These are phyloP conservation scores for Philotrypesis tridentata DNA, from an alignment of 1,140 invertebrate species.

Conservation along the genomic window DNA sequence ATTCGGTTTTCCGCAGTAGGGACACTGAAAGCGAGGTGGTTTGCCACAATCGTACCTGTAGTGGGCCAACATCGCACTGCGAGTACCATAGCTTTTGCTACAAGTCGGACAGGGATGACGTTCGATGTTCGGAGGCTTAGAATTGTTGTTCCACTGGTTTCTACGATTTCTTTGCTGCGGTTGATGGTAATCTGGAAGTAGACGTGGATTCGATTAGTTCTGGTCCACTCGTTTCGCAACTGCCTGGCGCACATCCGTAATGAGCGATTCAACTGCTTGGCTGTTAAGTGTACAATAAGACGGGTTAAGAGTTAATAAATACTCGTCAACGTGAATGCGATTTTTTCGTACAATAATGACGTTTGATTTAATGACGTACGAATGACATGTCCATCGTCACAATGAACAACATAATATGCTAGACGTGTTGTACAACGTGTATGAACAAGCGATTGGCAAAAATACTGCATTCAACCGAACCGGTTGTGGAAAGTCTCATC, in stretches of 20 bases:
- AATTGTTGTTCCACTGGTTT: not conserved
- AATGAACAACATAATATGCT: too few species aligned
- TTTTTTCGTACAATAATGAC: too few species aligned
- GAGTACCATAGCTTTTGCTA: slow-evolving; percentile 76
- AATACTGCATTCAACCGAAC: too few species aligned
- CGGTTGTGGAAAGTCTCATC: too few species aligned
- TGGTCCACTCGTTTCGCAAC: not conserved
- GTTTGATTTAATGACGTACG: too few species aligned
- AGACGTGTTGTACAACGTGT: too few species aligned
- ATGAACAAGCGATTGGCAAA: too few species aligned
- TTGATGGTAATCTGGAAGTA: slow-evolving; percentile 52
- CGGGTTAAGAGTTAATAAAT: not conserved
- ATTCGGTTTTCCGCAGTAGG: slow-evolving; percentile 70
- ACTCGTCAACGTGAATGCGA: too few species aligned
- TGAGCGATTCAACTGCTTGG: not conserved
- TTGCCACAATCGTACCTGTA: slow-evolving; percentile 74
- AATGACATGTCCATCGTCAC: too few species aligned
- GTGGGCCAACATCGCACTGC: slow-evolving; percentile 76
- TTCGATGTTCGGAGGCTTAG: not conserved
- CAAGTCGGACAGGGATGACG: slow-evolving; percentile 74
- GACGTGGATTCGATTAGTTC: not conserved
- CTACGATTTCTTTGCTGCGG: not conserved
- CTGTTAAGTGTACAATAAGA: not conserved
- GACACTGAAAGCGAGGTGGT: slow-evolving; percentile 70
- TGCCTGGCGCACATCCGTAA: not conserved